These are phyloP conservation scores for Taeniopygia guttata DNA, from an alignment of 2,797 vertebrate species.

Conservation along the genomic window DNA sequence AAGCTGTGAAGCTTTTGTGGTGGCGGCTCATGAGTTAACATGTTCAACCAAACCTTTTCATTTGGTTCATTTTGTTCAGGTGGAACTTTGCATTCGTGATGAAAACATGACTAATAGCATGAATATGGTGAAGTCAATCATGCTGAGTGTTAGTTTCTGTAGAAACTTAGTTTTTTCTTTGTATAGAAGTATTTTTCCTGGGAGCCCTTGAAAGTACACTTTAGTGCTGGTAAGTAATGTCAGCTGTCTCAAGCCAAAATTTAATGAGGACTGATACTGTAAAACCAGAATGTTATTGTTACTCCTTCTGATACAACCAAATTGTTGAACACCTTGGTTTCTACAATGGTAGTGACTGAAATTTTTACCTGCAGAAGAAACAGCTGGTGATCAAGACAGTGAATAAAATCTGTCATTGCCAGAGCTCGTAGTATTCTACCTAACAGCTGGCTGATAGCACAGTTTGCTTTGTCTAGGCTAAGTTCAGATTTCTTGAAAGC, in stretches of 20 bases:
- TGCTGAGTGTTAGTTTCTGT: not conserved
- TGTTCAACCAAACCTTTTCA: not conserved
- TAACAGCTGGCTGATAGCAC: not conserved
- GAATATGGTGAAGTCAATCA: not conserved
- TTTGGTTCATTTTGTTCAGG: not conserved
- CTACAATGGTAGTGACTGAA: not conserved
- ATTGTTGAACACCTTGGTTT: not conserved
- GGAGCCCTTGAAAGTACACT: not conserved
- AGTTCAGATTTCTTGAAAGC: not conserved
- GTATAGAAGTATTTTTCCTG: not conserved
- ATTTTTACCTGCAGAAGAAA: not conserved
- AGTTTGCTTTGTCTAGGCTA: conserved; percentile 31
- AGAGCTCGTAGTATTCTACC: not conserved
- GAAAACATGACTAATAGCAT: not conserved
- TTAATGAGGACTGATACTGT: not conserved
- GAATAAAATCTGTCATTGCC: not conserved
- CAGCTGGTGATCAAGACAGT: not conserved
- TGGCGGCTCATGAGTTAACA: not conserved
- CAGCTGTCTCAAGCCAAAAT: not conserved
- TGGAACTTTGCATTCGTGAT: not conserved
- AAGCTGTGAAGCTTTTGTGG: not conserved
- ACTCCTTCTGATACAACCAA: not conserved
- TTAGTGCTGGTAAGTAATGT: conserved; percentile 47
- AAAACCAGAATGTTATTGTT: not conserved
- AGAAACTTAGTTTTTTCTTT: not conserved